Percentiles rank a stretch among this genome's conserved stretches.
Conservation (phyloP, 2,888 invertebrate genomes). For the Bedellia somnulentella region DNA sequence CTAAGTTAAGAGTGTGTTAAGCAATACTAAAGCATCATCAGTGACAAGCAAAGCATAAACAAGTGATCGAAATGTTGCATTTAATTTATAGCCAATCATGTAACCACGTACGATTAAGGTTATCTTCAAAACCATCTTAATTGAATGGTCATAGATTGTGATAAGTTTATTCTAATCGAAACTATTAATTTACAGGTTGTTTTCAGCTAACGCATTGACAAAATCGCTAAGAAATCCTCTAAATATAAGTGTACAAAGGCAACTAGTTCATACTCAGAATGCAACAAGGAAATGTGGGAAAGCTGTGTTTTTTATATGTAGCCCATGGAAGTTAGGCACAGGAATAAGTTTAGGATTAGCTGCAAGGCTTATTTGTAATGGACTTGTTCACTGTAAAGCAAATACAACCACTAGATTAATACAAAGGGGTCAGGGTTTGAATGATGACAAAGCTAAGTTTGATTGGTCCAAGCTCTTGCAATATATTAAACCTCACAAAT, state of each 20-base stretch:
- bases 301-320: conserved; percentile 24
- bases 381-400: conserved; percentile 69
- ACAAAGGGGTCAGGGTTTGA: conserved; percentile 53
- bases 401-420: conserved; percentile 48
- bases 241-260: conserved; percentile 24
- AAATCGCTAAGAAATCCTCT: too few species aligned
- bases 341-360: conserved; percentile 45
- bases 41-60: too few species aligned
- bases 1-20: conserved; percentile 6
- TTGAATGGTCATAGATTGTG: conserved; percentile 5
- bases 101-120: conserved; percentile 34
- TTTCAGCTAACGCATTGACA: too few species aligned
- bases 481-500: conserved; percentile 75
- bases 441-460: conserved; percentile 64
- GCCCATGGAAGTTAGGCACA: conserved; percentile 47
- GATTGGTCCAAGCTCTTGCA: conserved; percentile 76
- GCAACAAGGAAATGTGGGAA: conserved; percentile 26
- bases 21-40: too few species aligned
- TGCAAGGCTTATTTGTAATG: conserved; percentile 35
- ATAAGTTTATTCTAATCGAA: not conserved
- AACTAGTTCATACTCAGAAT: conserved; percentile 26
- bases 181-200: conserved; percentile 24
- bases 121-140: too few species aligned
- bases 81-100: conserved; percentile 33
- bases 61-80: conserved; percentile 42